phyloP scores from a whole-genome alignment of 2,113 vertebrate species.

The Mus pahari region DNA sequence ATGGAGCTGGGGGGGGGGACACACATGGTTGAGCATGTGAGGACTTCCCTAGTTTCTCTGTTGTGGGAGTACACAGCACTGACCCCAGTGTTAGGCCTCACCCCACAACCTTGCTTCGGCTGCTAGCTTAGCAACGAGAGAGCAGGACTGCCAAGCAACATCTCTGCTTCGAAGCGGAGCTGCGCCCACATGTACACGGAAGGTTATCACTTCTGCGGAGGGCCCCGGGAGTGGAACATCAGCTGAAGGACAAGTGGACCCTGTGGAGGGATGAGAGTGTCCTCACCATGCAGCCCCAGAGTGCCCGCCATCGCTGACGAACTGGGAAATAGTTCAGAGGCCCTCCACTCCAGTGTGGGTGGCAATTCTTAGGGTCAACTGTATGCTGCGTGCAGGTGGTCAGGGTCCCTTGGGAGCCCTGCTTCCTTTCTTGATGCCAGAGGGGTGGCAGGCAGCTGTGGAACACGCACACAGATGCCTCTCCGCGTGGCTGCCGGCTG shows the following conservation, averaged over 20 bases:
- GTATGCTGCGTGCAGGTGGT: background rate
- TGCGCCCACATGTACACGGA: too few species aligned
- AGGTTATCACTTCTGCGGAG: background rate
- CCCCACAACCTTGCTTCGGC: background rate
- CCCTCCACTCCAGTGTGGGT: accelerated
- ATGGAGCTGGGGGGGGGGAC: background rate
- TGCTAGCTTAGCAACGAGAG: background rate
- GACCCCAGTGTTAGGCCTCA: background rate
- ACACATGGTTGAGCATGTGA: too few species aligned
- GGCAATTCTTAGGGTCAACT: background rate
- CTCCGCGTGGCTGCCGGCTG: background rate
- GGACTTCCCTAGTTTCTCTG: background rate
- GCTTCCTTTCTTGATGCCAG: background rate
- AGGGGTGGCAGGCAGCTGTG: background rate
- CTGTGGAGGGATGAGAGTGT: background rate
- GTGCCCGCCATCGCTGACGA: background rate
- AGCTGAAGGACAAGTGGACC: background rate
- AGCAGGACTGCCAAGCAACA: background rate
- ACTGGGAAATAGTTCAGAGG: background rate
- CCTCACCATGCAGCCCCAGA: background rate
- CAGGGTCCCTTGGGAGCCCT: background rate
- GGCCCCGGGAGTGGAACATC: background rate
- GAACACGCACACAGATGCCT: background rate
- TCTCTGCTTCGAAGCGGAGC: background rate
- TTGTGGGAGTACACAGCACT: background rate